A percentile compares a stretch with the other conserved stretches of the same genome.
phyloP scores from a whole-genome alignment of 2,888 invertebrate species.

The Acanthopleura granulata region DNA sequence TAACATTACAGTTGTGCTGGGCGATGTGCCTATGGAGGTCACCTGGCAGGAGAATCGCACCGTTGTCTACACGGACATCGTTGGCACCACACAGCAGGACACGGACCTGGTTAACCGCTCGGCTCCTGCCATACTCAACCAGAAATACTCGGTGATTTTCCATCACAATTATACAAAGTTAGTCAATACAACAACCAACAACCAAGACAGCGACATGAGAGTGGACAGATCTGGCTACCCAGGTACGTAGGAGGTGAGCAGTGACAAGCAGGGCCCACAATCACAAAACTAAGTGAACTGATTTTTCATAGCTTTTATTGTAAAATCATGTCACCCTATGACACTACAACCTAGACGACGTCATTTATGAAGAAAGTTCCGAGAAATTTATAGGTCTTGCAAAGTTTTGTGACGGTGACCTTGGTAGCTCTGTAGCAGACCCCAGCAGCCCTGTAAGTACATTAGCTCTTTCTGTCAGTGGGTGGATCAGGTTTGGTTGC shows the following conservation, averaged over 20 bases:
- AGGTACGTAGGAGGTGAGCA: slow-evolving; percentile 33
- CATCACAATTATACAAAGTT: slow-evolving; percentile 33
- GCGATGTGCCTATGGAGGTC: slow-evolving; percentile 37
- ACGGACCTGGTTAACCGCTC: neutral
- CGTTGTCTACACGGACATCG: neutral
- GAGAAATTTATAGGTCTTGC: too few relatives aligned
- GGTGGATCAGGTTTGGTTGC: too few relatives aligned
- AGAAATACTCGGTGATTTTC: slow-evolving; percentile 49
- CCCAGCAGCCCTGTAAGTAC: too few relatives aligned
- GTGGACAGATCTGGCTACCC: slow-evolving; percentile 51
- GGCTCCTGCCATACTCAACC: slow-evolving; percentile 39
- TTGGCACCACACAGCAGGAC: neutral
- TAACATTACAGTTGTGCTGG: slow-evolving; percentile 53
- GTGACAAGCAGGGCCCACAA: too few relatives aligned
- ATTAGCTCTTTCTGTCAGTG: too few relatives aligned
- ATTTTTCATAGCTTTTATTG: too few relatives aligned
- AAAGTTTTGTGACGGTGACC: too few relatives aligned
- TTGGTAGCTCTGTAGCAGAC: too few relatives aligned
- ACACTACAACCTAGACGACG: too few relatives aligned
- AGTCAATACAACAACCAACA: neutral
- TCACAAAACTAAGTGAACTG: too few relatives aligned
- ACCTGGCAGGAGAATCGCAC: neutral
- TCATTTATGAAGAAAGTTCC: too few relatives aligned
- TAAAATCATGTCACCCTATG: too few relatives aligned
- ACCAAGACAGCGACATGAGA: neutral